Evolutionary conservation across 2,888 invertebrate genomes (phyloP).

Genomic region (Trachelus troglodyta): DNA sequence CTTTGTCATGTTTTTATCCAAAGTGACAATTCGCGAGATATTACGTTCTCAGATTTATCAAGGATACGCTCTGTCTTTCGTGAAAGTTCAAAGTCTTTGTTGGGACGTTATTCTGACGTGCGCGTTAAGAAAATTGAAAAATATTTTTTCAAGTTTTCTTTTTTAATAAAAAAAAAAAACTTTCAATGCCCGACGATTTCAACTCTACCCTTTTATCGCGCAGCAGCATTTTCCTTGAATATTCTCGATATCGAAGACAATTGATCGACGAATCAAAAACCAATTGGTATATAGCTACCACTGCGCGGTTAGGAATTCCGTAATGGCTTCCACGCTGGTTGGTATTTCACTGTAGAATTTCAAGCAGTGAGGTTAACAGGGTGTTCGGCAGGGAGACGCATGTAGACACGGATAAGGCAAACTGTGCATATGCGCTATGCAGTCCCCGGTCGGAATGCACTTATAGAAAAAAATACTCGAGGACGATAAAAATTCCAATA

Average conservation of each 20-base stretch:
- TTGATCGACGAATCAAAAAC: not conserved
- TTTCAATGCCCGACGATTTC: not conserved
- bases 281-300: not conserved
- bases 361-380: not conserved
- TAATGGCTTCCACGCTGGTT: not conserved
- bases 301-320: not conserved
- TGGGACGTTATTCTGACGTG: not conserved
- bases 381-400: not conserved
- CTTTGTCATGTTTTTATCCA: not conserved
- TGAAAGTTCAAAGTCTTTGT: not conserved
- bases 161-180: not conserved
- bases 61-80: not conserved
- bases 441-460: not conserved
- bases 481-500: not conserved
- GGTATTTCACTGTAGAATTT: not conserved
- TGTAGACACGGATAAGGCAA: not conserved
- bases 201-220: not conserved
- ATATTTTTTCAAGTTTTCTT: too few species aligned
- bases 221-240: not conserved
- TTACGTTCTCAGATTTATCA: not conserved
- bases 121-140: not conserved
- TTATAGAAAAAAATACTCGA: not conserved
- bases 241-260: not conserved
- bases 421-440: not conserved
- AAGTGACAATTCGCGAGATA: not conserved